Evolutionary conservation across 2,888 invertebrate genomes (phyloP), one percentile per base, ranked within the genome.

Genomic region (Eretmocerus hayati): DNA sequence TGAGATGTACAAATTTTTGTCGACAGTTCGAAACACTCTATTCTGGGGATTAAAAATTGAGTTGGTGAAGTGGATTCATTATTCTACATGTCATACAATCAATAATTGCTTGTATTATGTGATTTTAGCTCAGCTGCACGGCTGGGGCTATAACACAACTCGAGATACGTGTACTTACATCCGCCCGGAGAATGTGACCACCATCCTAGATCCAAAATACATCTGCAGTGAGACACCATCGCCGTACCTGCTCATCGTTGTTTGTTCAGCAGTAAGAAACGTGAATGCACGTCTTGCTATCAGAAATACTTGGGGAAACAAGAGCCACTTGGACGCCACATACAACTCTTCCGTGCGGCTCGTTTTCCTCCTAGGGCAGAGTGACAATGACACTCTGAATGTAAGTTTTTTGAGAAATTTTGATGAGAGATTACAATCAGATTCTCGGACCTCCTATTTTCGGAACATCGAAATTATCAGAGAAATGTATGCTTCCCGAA

Each of bases 141-240:
- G 87, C 36, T 89, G 89, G 89, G 77, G 82, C n/a, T 76, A 77
- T 41, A 82, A 86, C 61, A 82, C 82, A 2, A 85, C 85, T 20
- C 75, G 87, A 39, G 84, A 87, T 63, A 79, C 85, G 19, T 78
- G 78, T 61, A 74, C 80, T 50, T 89, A 89, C 66, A 80, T 89
- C 19, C 76, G 80, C 55, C 85, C 86, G 0, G 78, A 81, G 49
- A 83, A 82, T 59, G 75, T 81, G 11, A 86, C 87, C 1, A 76
- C 81, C 4, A 68, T 85, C 50, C 77, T 85, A 60, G 77, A 77
- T 52, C 84, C 85, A 1, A 73, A 70, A 31, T 66, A 75, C 50
- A 62, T 81, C 32, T 86, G 85, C 61, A 72, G 62, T 47, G 42
- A 42, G 1, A 58, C 65, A 62, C 53, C 66, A 16, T n/a, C n/a